These are phyloP conservation scores for Geotrupes spiniger DNA, from an alignment of 2,888 invertebrate species.

Conservation along the genomic window DNA sequence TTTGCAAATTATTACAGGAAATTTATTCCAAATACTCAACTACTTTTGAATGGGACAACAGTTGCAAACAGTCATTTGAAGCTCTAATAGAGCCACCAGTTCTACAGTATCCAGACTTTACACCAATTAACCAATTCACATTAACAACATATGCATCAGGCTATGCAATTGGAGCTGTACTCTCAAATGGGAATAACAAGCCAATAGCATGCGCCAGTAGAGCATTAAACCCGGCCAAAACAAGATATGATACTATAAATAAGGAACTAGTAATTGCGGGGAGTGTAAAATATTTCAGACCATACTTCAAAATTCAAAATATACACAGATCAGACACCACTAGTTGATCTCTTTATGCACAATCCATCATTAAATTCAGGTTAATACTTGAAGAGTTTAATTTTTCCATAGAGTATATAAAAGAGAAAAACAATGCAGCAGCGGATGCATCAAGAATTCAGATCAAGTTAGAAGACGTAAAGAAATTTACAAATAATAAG, in stretches of 20 bases:
- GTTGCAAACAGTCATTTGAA: constrained; percentile 9
- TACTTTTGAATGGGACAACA: no score
- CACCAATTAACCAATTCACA: constrained; percentile 9
- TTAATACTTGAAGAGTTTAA: no score
- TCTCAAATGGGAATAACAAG: constrained; percentile 12
- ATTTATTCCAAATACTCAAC: constrained; percentile 23
- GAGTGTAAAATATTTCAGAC: neutral
- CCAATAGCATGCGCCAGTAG: constrained; percentile 17
- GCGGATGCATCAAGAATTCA: no score
- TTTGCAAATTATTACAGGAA: constrained; percentile 29
- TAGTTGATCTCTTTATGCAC: no score
- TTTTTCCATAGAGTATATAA: no score
- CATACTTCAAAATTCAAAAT: no score
- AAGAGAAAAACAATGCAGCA: no score
- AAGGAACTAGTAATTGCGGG: no score
- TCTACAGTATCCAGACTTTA: constrained; percentile 18
- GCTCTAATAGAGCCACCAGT: constrained; percentile 10
- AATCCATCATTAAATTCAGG: no score
- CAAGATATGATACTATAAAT: constrained; percentile 20
- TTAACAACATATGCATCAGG: constrained; percentile 14
- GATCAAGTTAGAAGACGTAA: no score
- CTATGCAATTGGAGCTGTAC: constrained; percentile 13
- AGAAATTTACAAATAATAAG: no score
- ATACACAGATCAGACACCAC: no score
- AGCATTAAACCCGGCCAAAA: neutral